Evolutionary conservation across 2,113 vertebrate species (phyloP), one percentile per base, ranked within the genome.

Genomic region (Lasiurus cinereus): DNA sequence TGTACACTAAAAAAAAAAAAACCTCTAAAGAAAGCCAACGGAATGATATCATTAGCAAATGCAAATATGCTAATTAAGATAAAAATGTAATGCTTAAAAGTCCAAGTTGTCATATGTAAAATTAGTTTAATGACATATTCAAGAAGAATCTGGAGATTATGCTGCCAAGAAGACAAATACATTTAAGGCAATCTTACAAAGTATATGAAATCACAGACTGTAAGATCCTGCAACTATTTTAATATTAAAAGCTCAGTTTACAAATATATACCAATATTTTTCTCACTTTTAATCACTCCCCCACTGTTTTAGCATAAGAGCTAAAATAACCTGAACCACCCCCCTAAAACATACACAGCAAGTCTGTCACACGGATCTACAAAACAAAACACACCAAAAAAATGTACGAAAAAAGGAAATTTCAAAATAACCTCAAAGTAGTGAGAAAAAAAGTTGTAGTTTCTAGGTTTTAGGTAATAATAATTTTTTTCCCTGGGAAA

Each of bases 221-320:
- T 36, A 91, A 78, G 88, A 94, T 66, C 83, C 90, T 90, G 83
- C 21, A 92, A 93, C 74, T 91, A 96, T 73, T 94, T 96, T 93
- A 96, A 85, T 96, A 97, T 97, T 96, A 96, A 97, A 97, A 96
- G 97, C 97, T 92, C 96, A 93, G 96, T 96, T 97, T 97, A 96
- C 96, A 97, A 80, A 83, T 48, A 79, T 92, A 95, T 64, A 96
- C 91, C 94, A 94, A 54, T 95, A 96, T 96, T 98, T 95, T 98
- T 97, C 97, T 96, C 96, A 93, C 96, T 97, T 97, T 97, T 97
- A 96, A 96, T 97, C 94, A 96, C 96, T 97, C 95, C 96, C 93
- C 96, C 96, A 94, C 93, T 91, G 73, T 97, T 97, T 96, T 91
- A 97, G 95, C 94, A 97, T 91, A 87, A 97, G 93, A 97, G 83